Evolutionary conservation across 2,797 vertebrate species (phyloP).

Genomic region (Lepus oiostolus): DNA sequence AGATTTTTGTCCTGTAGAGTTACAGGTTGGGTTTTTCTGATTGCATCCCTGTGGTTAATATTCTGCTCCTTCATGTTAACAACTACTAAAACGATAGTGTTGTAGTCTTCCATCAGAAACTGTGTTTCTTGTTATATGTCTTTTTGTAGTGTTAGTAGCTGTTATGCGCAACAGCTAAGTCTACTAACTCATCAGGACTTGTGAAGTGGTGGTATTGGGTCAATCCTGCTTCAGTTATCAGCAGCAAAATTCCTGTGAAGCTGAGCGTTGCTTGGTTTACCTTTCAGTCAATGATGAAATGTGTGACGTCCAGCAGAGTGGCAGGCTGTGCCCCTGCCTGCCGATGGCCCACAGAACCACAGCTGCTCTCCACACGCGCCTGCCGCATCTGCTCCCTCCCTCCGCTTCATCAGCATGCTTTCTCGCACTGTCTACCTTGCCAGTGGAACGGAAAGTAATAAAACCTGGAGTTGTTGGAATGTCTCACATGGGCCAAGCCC

Average conservation of each 20-base stretch:
- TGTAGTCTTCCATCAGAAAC: background rate
- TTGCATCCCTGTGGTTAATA: background rate
- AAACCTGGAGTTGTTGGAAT: background rate
- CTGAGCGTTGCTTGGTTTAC: background rate
- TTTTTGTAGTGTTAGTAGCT: constrained; percentile 17
- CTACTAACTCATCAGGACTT: background rate
- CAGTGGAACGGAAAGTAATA: background rate
- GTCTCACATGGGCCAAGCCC: background rate
- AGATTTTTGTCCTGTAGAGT: background rate
- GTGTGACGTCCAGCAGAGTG: background rate
- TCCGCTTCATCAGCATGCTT: background rate
- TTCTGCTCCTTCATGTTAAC: background rate
- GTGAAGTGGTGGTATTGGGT: background rate
- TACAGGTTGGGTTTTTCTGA: constrained; percentile 1
- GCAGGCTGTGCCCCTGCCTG: no score
- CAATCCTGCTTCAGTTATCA: background rate
- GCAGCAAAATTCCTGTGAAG: background rate
- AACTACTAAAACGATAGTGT: background rate
- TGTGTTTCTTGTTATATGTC: background rate
- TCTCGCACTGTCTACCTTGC: background rate
- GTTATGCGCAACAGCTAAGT: background rate
- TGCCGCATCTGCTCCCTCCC: background rate
- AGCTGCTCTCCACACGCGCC: background rate
- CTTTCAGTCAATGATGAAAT: constrained; percentile 2
- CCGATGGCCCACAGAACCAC: background rate